A percentile compares a stretch with the other conserved stretches of the same genome.
Evolutionary conservation across 1,140 invertebrate species (phyloP).

Genomic region (Teleopsis dalmanni): DNA sequence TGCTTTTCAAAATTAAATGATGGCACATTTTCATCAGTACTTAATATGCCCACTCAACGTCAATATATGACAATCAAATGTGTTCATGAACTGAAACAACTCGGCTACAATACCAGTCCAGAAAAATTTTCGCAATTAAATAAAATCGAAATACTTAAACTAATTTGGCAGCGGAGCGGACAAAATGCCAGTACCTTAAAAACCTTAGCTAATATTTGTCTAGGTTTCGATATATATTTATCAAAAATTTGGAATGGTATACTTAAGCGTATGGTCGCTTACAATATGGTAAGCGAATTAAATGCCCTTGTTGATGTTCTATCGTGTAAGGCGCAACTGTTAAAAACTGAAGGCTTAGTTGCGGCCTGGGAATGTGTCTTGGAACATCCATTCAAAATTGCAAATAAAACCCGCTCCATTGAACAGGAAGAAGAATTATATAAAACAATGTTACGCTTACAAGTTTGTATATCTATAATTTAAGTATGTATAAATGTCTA

Average conservation of each 20-base stretch:
- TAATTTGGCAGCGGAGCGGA: conserved; percentile 38
- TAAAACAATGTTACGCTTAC: conserved; percentile 32
- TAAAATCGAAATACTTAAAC: conserved; percentile 38
- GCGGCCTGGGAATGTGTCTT: conserved; percentile 38
- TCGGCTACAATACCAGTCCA: conserved; percentile 38
- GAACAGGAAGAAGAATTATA: conserved; percentile 31
- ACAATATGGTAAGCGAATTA: conserved; percentile 34
- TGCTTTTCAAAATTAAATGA: conserved; percentile 39
- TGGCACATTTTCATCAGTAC: conserved; percentile 27
- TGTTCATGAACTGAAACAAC: conserved; percentile 35
- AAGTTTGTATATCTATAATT: conserved; percentile 19
- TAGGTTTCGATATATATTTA: conserved; percentile 37
- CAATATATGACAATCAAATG: conserved; percentile 41
- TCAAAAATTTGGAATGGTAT: conserved; percentile 43
- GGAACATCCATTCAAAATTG: conserved; percentile 29
- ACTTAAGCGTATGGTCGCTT: conserved; percentile 39
- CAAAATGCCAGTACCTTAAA: conserved; percentile 35
- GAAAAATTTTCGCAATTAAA: conserved; percentile 36
- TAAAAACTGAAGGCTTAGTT: conserved; percentile 31
- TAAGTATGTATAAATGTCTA: neutral
- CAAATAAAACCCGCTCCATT: conserved; percentile 24
- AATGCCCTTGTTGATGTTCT: conserved; percentile 37
- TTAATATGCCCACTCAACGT: conserved; percentile 29
- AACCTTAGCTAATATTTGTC: conserved; percentile 39
- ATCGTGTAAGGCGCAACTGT: conserved; percentile 25